Evolutionary conservation across 1,140 invertebrate species (phyloP), one percentile per base, ranked within the genome.

Genomic region (Drosophila oshimai): DNA sequence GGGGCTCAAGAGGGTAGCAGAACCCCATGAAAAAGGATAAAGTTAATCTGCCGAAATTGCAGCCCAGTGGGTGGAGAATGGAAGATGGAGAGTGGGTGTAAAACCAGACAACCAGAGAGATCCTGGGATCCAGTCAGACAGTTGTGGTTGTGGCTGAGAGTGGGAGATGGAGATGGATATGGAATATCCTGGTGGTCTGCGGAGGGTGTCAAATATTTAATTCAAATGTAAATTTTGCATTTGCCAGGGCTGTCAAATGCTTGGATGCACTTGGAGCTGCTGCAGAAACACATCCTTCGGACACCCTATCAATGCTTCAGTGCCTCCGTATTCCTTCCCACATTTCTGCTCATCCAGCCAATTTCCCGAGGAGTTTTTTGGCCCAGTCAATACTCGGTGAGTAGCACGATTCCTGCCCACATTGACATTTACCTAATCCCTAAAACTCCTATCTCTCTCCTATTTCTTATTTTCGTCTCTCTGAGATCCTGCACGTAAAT

Each of bases 221-320:
- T 72, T 79, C 69, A 57, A 74, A 79, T 74, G 69, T 78, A 61
- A 73, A 73, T 71, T 73, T 62, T 73, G 68, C 68, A 73, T 73
- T 73, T 73, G 69, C 68, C 69, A 73, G 47, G 58, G 34, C 67
- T 64, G 74, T 50, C 41, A 72, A 84, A 86, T 77, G 80, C 62
- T 74, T 41, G 49, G 53, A 58, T 83, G 79, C 74, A 67, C 50
- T 60, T 24, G 64, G 22, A 64, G 46, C 28, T 34, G 20, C 29
- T 39, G 15, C 49, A 39, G 49, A 26, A 51, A 28, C 34, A 28
- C 28, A 12, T 6, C 22, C n/a, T 18, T 18, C 10, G 3, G 20
- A 24, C 51, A 6, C n/a, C 15, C 13, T 6, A 5, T 29, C 20
- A 1, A n/a, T 7, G 0, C 31, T 15, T n/a, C n/a, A n/a, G n/a